A percentile compares a stretch with the other conserved stretches of the same genome.
phyloP scores from a whole-genome alignment of 2,888 invertebrate species.

The Ctena decussata region DNA sequence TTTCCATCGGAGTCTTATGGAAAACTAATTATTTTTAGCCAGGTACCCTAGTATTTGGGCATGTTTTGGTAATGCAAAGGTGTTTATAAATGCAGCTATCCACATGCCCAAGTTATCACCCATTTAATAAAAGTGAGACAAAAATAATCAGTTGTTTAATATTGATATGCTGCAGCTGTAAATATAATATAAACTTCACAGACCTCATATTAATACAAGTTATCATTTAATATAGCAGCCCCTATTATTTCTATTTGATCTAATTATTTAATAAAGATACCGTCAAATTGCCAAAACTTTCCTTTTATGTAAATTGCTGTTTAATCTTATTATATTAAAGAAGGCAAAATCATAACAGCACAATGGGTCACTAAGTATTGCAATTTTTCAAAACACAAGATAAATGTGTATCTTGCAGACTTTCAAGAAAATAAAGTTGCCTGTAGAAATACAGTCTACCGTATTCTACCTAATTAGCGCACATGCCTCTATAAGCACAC shows the following conservation, averaged over 20 bases:
- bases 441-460: no score
- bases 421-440: no score
- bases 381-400: no score
- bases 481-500: no score
- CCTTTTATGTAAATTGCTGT: not conserved
- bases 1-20: no score
- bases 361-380: no score
- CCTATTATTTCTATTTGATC: not conserved
- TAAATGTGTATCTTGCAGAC: no score
- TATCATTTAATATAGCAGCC: not conserved
- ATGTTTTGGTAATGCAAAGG: not conserved
- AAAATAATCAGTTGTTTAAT: not conserved
- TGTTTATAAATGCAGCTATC: not conserved
- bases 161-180: not conserved
- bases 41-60: not conserved
- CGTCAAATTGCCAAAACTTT: not conserved
- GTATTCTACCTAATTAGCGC: no score
- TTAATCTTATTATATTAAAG: no score
- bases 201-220: not conserved
- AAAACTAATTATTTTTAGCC: not conserved
- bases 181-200: not conserved
- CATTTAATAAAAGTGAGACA: not conserved
- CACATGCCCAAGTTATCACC: conserved; percentile 12
- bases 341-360: no score
- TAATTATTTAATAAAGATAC: conserved; percentile 7